phyloP scores from a whole-genome alignment of 2,113 vertebrate genomes.

The Glaucidium brasilianum region DNA sequence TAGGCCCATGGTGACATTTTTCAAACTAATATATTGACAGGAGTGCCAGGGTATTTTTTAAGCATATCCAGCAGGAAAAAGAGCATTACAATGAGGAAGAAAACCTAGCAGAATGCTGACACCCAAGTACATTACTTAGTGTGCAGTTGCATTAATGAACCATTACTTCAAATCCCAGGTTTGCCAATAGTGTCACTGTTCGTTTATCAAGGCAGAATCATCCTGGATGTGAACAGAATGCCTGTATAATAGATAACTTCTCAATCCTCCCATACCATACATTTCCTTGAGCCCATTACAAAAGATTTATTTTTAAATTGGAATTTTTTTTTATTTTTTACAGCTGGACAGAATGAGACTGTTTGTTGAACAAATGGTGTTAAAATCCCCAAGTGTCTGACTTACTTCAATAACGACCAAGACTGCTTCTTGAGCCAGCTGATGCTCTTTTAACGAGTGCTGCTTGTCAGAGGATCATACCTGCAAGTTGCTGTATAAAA shows the following conservation, averaged over 20 bases:
- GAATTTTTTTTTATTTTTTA: background rate
- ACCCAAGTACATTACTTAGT: constrained; percentile 35
- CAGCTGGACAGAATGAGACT: constrained; percentile 41
- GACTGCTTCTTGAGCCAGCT: constrained; percentile 20
- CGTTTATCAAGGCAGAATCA: constrained; percentile 51
- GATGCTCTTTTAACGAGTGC: constrained; percentile 62
- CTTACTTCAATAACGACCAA: constrained; percentile 35
- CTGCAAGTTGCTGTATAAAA: constrained; percentile 58
- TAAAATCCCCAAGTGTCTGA: constrained; percentile 45
- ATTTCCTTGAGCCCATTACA: constrained; percentile 60
- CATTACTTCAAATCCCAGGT: constrained; percentile 56
- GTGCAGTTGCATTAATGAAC: constrained; percentile 67
- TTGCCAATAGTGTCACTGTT: constrained; percentile 30
- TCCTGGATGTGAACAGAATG: constrained; percentile 37
- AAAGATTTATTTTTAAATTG: constrained; percentile 67
- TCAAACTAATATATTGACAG: constrained; percentile 45
- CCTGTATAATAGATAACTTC: constrained; percentile 12
- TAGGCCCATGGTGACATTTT: background rate
- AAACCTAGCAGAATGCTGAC: constrained; percentile 21
- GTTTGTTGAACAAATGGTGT: constrained; percentile 65
- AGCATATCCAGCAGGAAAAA: background rate
- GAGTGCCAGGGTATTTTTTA: background rate
- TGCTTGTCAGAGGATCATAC: constrained; percentile 67
- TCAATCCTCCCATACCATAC: constrained; percentile 4
- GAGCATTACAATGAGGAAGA: background rate